phyloP scores from a whole-genome alignment of 2,888 invertebrate species.

The Amphipoea oculea region DNA sequence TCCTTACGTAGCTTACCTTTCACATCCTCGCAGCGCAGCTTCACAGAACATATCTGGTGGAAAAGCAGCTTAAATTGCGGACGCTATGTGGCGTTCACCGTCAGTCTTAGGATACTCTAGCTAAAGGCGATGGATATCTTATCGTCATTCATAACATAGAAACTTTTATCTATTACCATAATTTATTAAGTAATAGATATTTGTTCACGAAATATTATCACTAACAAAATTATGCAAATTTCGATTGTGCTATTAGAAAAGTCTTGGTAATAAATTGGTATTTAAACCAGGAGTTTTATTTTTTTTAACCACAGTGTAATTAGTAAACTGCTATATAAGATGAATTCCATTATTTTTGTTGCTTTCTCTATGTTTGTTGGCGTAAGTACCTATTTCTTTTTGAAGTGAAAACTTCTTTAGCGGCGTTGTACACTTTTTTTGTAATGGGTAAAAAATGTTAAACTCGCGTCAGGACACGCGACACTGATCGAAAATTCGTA shows the following conservation, averaged over 20 bases:
- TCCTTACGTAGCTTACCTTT: too few species aligned
- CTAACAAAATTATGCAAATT: slow-evolving; percentile 26
- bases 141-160: background rate
- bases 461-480: too few species aligned
- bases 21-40: too few species aligned
- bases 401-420: too few species aligned
- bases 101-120: background rate
- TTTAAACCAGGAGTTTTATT: slow-evolving; percentile 9
- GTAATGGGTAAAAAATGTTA: too few species aligned
- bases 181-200: background rate
- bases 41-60: too few species aligned
- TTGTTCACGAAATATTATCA: background rate
- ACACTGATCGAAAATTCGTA: too few species aligned
- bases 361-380: slow-evolving; percentile 20
- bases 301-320: slow-evolving; percentile 4
- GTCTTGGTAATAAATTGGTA: slow-evolving; percentile 26
- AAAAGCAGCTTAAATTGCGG: too few species aligned
- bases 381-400: slow-evolving; percentile 31
- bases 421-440: too few species aligned
- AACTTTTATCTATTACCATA: background rate
- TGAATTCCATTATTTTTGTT: slow-evolving; percentile 39
- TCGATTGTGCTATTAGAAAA: background rate
- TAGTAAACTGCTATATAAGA: slow-evolving; percentile 10
- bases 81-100: background rate
- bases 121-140: background rate